A percentile compares a stretch with the other conserved stretches of the same genome.
Conservation (phyloP, 2,888 invertebrate species). For the Callimorpha dominula region DNA sequence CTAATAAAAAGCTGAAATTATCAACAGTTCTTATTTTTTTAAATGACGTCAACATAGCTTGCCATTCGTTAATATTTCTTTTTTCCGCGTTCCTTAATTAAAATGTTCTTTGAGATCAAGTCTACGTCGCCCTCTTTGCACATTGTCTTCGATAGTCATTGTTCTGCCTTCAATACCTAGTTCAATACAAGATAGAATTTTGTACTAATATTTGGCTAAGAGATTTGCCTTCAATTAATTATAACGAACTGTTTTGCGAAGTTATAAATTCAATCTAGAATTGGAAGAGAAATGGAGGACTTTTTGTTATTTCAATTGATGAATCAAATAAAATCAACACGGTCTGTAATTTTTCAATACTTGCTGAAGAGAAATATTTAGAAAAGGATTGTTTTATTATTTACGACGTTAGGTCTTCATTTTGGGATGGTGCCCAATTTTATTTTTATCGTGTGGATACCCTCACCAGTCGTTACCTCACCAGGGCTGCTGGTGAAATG, state of each 20-base stretch:
- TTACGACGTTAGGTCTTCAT: too few species aligned
- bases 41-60: background rate
- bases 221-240: constrained; percentile 25
- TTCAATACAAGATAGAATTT: constrained; percentile 29
- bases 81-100: constrained; percentile 47
- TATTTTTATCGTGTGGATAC: too few species aligned
- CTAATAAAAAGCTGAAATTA: too few species aligned
- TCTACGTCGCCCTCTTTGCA: constrained; percentile 40
- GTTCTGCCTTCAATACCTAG: constrained; percentile 37
- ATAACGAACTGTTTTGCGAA: constrained; percentile 18
- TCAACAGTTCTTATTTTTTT: background rate
- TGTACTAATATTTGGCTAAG: constrained; percentile 35
- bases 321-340: background rate
- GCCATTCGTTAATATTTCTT: background rate
- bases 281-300: background rate
- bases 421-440: too few species aligned
- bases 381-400: background rate
- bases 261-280: constrained; percentile 23
- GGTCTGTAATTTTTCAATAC: background rate
- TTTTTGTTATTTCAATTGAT: constrained; percentile 8
- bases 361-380: background rate
- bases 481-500: too few species aligned
- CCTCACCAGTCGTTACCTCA: too few species aligned
- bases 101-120: constrained; percentile 47
- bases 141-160: constrained; percentile 49